Evolutionary conservation across 2,888 invertebrate species (phyloP), one percentile per base, ranked within the genome.

Genomic region (Scaptomyza flava): DNA sequence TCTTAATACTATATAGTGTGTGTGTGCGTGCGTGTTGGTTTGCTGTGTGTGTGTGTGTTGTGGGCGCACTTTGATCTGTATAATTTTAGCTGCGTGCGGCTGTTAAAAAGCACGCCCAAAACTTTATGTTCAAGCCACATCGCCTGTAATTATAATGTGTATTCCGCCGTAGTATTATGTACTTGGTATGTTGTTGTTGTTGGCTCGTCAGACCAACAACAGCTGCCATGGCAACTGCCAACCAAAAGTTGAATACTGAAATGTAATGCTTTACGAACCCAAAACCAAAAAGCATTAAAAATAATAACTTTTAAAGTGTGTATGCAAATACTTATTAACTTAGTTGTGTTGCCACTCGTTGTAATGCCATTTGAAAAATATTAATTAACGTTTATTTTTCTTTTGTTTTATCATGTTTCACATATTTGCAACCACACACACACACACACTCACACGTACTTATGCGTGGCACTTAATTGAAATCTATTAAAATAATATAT

Each of bases 71-170:
- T 85, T 85, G 82, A 85, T 82, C 81, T 82, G 67, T 51, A 47
- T 58, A 34, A 66, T 68, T 72, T 72, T 53, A 61, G 64, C 68
- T 72, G 68, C 63, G 65, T 71, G 38, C 6, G 6, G 27, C 54
- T 51, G 59, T 62, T 42, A 62, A 62, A 47, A 71, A 58, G 65
- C 63, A 58, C 53, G 63, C 51, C 63, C 64, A 59, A 81, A 70
- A 77, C 64, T 79, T 79, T 69, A 77, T 77, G 68, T 70, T 59
- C 56, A 67, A 68, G 68, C 64, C 74, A 57, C 72, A 64, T 42
- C 61, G 70, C 62, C 53, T 73, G 72, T 67, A 81, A 79, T 82
- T 81, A 84, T 81, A 69, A 75, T 81, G 50, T 71, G 72, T 41
- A 9, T 76, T 68, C 79, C 54, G 17, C 79, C 54, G 17, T 17